phyloP scores from a whole-genome alignment of 1,140 invertebrate genomes.

The Sycobia sp. region DNA sequence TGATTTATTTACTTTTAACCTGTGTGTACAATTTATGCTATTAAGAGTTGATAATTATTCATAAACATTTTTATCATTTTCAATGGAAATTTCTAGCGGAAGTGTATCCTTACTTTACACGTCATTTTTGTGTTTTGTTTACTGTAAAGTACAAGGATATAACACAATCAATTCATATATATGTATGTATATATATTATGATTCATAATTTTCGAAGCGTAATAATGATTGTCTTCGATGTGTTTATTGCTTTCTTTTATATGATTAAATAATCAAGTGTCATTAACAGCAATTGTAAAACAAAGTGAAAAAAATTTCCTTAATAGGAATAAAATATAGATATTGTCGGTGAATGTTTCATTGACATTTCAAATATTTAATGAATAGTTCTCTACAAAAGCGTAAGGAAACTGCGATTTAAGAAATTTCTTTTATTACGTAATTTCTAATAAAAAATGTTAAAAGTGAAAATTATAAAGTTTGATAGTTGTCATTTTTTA shows the following conservation, averaged over 20 bases:
- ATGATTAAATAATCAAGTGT: background rate
- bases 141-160: slow-evolving; percentile 4
- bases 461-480: slow-evolving; percentile 14
- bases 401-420: background rate
- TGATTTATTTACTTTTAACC: slow-evolving; percentile 5
- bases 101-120: slow-evolving; percentile 7
- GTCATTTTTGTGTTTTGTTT: slow-evolving; percentile 12
- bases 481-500: background rate
- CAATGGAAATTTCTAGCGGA: slow-evolving; percentile 24
- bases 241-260: slow-evolving; percentile 6
- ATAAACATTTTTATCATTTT: slow-evolving; percentile 5
- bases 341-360: background rate
- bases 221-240: background rate
- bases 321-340: background rate
- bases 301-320: background rate
- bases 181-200: slow-evolving; percentile 6
- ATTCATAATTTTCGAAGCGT: slow-evolving; percentile 1
- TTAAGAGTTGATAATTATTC: background rate
- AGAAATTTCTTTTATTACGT: slow-evolving; percentile 31
- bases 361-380: background rate
- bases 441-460: slow-evolving; percentile 34
- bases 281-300: background rate
- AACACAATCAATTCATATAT: slow-evolving; percentile 8
- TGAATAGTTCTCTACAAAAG: background rate
- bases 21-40: background rate